Conservation (phyloP, 2,113 vertebrate genomes). For the Apaloderma vittatum region DNA sequence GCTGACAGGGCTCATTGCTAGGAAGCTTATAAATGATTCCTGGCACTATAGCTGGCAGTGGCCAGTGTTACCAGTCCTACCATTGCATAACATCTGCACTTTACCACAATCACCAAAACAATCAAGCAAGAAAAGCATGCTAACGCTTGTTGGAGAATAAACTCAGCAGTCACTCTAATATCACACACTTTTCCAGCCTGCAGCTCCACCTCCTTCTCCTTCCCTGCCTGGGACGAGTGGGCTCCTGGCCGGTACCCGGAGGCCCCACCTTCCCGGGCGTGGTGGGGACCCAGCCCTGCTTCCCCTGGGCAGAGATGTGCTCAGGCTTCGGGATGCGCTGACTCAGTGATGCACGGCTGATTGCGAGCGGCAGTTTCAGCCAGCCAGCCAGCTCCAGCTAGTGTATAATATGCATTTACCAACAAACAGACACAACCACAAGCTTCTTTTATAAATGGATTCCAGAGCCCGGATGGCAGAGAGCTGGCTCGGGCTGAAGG, state of each 20-base stretch:
- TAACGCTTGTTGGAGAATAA: constrained; percentile 45
- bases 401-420: constrained; percentile 14
- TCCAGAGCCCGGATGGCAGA: constrained; percentile 1
- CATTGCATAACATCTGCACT: constrained; percentile 60
- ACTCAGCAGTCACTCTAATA: constrained; percentile 5
- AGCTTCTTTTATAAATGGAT: constrained; percentile 68
- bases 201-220: background rate
- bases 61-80: constrained; percentile 57
- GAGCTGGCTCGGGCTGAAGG: background rate
- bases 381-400: constrained; percentile 59
- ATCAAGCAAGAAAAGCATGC: constrained; percentile 27
- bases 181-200: constrained; percentile 27
- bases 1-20: constrained; percentile 61
- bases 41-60: constrained; percentile 59
- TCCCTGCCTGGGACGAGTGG: background rate
- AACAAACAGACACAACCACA: constrained; percentile 70
- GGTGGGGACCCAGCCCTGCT: constrained; percentile 46
- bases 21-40: constrained; percentile 63
- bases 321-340: constrained; percentile 69
- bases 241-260: constrained; percentile 5
- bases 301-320: constrained; percentile 73
- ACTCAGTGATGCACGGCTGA: constrained; percentile 70
- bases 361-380: constrained; percentile 67
- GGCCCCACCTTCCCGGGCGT: constrained; percentile 69
- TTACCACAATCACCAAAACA: constrained; percentile 61